A percentile compares a stretch with the other conserved stretches of the same genome.
phyloP scores from a whole-genome alignment of 2,797 vertebrate species.

The Pangasius sanitwongsei region DNA sequence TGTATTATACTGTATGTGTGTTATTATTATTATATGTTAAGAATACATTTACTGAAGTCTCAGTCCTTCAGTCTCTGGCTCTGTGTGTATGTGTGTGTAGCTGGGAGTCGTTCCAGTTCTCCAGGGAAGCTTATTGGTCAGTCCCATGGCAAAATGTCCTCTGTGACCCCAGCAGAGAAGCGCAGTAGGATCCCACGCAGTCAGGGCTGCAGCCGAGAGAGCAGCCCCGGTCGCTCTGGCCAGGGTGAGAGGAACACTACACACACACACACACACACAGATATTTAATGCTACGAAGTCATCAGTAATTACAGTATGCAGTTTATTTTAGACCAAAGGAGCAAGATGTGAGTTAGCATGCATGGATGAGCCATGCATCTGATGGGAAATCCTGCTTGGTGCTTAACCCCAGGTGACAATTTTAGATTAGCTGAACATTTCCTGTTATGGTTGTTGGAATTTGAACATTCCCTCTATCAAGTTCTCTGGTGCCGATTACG shows the following conservation, averaged over 20 bases:
- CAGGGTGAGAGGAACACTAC: conserved; percentile 75
- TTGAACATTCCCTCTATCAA: background rate
- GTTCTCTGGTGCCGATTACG: background rate
- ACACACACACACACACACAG: conserved; percentile 14
- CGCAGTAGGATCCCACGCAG: conserved; percentile 88
- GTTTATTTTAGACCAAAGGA: background rate
- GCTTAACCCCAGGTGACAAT: background rate
- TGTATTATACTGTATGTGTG: conserved; percentile 8
- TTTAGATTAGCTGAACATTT: background rate
- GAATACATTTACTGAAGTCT: background rate
- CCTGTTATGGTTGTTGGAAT: background rate
- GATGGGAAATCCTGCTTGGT: background rate
- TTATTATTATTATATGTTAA: background rate
- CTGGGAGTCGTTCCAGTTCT: conserved; percentile 92
- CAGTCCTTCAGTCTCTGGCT: background rate
- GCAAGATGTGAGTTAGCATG: background rate
- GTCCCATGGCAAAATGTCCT: conserved; percentile 77
- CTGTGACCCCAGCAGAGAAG: conserved; percentile 76
- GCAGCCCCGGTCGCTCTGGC: conserved; percentile 87
- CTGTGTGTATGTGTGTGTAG: conserved; percentile 67
- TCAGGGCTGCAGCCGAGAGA: conserved; percentile 95
- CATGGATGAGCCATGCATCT: no score
- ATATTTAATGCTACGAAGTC: background rate
- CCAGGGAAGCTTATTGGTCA: conserved; percentile 88
- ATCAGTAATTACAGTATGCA: background rate